Percentiles rank a stretch among this genome's conserved stretches.
These are phyloP conservation scores for Callyntrura sp. DNA, from an alignment of 2,888 invertebrate genomes.

Conservation along the genomic window DNA sequence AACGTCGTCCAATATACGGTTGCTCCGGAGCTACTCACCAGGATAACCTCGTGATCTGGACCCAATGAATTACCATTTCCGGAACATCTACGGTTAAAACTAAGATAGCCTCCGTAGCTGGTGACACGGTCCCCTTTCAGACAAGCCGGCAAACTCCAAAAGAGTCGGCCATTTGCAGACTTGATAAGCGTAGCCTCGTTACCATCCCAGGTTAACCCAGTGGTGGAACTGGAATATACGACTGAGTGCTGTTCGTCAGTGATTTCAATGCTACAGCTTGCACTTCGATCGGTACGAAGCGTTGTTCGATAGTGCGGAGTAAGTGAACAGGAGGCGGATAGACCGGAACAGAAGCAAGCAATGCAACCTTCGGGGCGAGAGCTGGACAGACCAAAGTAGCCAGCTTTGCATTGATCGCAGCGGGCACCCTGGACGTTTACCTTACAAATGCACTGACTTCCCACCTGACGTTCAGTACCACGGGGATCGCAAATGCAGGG, in stretches of 20 bases:
- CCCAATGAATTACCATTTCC: slow-evolving; percentile 72
- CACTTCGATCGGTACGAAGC: slow-evolving; percentile 19
- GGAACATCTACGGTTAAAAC: slow-evolving; percentile 72
- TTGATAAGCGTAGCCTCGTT: slow-evolving; percentile 45
- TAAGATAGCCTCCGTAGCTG: slow-evolving; percentile 79
- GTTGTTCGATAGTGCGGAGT: slow-evolving; percentile 66
- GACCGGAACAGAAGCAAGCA: slow-evolving; percentile 79
- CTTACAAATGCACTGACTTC: slow-evolving; percentile 72
- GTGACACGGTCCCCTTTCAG: slow-evolving; percentile 80
- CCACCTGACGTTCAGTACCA: slow-evolving; percentile 68
- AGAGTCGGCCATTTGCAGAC: slow-evolving; percentile 52
- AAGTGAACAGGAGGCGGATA: slow-evolving; percentile 72
- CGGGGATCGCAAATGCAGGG: slow-evolving; percentile 78
- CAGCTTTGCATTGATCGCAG: slow-evolving; percentile 78
- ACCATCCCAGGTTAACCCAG: slow-evolving; percentile 57
- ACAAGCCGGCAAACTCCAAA: slow-evolving; percentile 78
- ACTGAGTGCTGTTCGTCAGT: slow-evolving; percentile 64
- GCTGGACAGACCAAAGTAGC: slow-evolving; percentile 79
- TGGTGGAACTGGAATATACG: slow-evolving; percentile 52
- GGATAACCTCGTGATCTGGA: slow-evolving; percentile 80
- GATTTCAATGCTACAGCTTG: slow-evolving; percentile 69
- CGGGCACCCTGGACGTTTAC: slow-evolving; percentile 78
- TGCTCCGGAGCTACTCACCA: slow-evolving; percentile 76
- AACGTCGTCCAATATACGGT: slow-evolving; percentile 80
- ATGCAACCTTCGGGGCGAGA: slow-evolving; percentile 73